Conservation (phyloP, 2,888 invertebrate genomes). For the Germaria angustata region DNA sequence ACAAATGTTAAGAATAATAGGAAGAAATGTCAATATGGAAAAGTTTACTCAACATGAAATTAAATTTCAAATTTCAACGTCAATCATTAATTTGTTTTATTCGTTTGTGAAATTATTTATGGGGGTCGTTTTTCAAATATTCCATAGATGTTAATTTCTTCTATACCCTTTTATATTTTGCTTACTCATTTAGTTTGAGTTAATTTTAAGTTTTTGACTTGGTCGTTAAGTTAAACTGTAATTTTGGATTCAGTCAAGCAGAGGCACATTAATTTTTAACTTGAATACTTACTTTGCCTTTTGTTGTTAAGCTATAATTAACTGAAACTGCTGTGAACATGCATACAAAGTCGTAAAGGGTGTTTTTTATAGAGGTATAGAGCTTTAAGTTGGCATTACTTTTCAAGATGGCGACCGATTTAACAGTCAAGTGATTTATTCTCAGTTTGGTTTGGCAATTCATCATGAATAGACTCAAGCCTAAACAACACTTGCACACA, state of each 20-base stretch:
- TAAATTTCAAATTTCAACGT: conserved; percentile 55
- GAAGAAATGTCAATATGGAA: background rate
- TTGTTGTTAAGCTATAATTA: conserved; percentile 2
- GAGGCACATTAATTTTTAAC: conserved; percentile 20
- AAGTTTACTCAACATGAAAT: conserved; percentile 28
- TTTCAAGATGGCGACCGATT: too few species aligned
- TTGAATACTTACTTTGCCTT: background rate
- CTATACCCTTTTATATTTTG: background rate
- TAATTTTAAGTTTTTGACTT: conserved; percentile 2
- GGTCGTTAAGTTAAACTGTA: conserved; percentile 43
- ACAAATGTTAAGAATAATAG: background rate
- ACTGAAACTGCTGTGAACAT: background rate
- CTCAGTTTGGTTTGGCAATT: too few species aligned
- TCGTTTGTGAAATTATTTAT: background rate
- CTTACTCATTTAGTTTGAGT: background rate
- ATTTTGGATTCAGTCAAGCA: conserved; percentile 60
- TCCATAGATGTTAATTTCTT: background rate
- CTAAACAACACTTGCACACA: too few species aligned
- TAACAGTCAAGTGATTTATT: too few species aligned
- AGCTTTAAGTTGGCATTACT: too few species aligned
- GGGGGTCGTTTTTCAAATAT: background rate
- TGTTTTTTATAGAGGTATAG: too few species aligned
- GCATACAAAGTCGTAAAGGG: too few species aligned
- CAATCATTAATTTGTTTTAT: conserved; percentile 33
- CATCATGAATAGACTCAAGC: too few species aligned